phyloP scores from a whole-genome alignment of 2,113 vertebrate genomes.

The Manacus vitellinus region DNA sequence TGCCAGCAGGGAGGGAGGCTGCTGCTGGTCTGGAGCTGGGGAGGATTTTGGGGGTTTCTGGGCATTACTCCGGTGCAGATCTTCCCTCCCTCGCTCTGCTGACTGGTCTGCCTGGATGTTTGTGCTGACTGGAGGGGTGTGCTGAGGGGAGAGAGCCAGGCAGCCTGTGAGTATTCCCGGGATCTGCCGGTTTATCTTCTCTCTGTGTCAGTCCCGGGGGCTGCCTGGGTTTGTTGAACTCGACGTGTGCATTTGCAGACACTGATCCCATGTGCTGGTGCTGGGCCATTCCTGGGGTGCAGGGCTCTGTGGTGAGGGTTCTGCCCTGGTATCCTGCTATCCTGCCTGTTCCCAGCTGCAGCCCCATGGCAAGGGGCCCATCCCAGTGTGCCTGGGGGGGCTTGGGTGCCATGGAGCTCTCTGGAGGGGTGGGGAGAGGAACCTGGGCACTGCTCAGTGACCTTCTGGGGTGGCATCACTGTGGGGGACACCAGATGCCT shows the following conservation, averaged over 20 bases:
- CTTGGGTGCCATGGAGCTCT: fast-evolving
- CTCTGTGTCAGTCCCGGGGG: not conserved
- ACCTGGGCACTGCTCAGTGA: fast-evolving
- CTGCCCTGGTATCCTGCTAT: not conserved
- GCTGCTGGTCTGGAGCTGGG: not conserved
- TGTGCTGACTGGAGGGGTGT: not conserved
- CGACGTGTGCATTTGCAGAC: fast-evolving
- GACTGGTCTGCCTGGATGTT: not conserved
- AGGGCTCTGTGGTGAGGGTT: not conserved
- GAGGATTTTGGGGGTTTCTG: not conserved
- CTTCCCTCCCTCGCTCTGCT: not conserved
- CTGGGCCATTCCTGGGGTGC: fast-evolving
- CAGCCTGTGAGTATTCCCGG: not conserved
- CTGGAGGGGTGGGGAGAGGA: not conserved
- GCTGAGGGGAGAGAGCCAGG: not conserved
- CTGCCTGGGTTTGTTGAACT: fast-evolving
- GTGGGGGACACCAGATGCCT: not conserved
- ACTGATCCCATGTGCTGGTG: fast-evolving
- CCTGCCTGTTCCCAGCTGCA: not conserved
- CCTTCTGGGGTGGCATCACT: fast-evolving
- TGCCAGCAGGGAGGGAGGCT: not conserved
- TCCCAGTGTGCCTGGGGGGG: fast-evolving
- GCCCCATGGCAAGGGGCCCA: fast-evolving
- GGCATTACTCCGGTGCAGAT: not conserved
- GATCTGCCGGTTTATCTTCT: not conserved